Conservation (phyloP, 2,113 vertebrate genomes). For the Syrmaticus mikado region DNA sequence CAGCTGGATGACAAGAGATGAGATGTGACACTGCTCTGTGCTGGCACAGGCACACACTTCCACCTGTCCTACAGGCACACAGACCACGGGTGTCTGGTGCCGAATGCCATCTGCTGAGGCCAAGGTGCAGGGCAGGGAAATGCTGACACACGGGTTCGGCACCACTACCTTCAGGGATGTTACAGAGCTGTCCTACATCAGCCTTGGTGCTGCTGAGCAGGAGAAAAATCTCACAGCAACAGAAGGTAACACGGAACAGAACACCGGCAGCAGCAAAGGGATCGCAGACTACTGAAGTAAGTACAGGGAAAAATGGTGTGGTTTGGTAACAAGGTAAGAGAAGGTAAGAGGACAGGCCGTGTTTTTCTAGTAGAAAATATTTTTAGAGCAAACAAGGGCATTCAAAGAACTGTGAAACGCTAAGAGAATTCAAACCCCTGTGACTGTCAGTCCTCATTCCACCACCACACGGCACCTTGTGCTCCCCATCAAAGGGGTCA, state of each 20-base stretch:
- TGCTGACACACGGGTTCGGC: not conserved
- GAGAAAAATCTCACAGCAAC: not conserved
- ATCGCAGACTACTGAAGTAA: not conserved
- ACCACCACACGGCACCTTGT: not conserved
- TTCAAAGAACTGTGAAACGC: not conserved
- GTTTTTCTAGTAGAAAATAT: not conserved
- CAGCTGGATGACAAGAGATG: not conserved
- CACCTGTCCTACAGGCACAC: not conserved
- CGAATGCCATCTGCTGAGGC: not conserved
- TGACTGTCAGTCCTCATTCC: not conserved
- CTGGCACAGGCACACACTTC: not conserved
- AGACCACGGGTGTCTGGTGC: not conserved
- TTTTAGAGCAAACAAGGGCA: slow-evolving; percentile 20
- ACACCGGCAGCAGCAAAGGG: not conserved
- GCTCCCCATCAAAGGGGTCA: not conserved
- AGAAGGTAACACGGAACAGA: fast-evolving
- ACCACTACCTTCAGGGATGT: not conserved
- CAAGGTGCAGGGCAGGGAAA: not conserved
- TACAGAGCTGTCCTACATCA: not conserved
- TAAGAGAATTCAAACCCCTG: not conserved
- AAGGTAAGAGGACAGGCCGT: not conserved
- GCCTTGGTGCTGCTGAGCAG: not conserved
- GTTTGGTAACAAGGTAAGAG: not conserved
- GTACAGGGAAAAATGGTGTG: not conserved
- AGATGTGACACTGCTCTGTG: not conserved